These are phyloP conservation scores for Chionomys nivalis DNA, from an alignment of 2,113 vertebrate species.

Conservation along the genomic window DNA sequence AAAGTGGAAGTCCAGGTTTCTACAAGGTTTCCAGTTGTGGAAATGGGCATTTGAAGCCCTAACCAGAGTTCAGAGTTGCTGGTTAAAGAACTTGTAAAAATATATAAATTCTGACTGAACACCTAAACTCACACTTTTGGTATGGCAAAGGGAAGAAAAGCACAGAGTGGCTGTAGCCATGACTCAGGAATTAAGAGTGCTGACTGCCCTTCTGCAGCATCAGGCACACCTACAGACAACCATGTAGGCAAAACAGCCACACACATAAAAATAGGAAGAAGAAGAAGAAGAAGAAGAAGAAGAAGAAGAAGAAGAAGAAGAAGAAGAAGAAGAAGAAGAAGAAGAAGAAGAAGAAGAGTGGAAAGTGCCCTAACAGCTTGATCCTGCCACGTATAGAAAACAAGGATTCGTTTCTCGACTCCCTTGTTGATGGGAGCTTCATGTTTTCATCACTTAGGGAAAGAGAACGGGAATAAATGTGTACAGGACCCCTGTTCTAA, in stretches of 20 bases:
- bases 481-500: neutral
- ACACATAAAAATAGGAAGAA: neutral
- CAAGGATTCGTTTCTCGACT: neutral
- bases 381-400: neutral
- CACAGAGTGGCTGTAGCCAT: neutral
- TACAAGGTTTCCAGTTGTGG: neutral
- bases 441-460: slow-evolving; percentile 63
- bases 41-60: neutral
- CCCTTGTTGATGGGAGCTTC: neutral
- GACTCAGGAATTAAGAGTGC: neutral
- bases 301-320: no score
- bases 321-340: neutral
- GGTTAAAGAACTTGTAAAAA: neutral
- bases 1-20: neutral
- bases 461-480: slow-evolving; percentile 59
- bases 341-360: neutral
- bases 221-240: neutral
- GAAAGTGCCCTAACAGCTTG: neutral
- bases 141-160: neutral
- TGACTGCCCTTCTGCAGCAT: neutral
- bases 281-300: neutral
- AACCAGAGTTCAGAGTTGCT: neutral
- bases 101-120: neutral
- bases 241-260: neutral
- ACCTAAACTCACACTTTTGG: neutral